Percentiles rank a stretch among this genome's conserved stretches.
Conservation (phyloP, 2,888 invertebrate species). For the Meiosimyza decipiens region DNA sequence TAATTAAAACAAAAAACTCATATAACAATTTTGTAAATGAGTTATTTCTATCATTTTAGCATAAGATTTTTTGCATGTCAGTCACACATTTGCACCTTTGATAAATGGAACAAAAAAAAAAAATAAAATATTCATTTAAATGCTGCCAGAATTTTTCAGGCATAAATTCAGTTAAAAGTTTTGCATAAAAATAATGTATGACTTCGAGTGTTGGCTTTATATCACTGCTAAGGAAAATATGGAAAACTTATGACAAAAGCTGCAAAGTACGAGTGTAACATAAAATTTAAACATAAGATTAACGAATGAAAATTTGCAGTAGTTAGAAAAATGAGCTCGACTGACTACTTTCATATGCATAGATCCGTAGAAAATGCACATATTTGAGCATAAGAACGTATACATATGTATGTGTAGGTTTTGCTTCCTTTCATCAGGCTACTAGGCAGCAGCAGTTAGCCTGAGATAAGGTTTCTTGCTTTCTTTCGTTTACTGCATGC, state of each 20-base stretch:
- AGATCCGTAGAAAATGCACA: no score
- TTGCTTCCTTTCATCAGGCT: no score
- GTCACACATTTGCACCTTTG: conserved; percentile 19
- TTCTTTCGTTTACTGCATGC: neutral
- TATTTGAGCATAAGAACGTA: no score
- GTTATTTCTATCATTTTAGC: neutral
- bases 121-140: conserved; percentile 11
- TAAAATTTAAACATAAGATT: no score
- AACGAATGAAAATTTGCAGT: no score
- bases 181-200: conserved; percentile 6
- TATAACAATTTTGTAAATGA: conserved; percentile 9
- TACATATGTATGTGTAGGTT: no score
- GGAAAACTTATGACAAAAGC: neutral
- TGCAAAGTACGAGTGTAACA: no score
- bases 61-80: conserved; percentile 4
- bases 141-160: neutral
- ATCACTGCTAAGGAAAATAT: neutral
- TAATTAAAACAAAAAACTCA: conserved; percentile 12
- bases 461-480: neutral
- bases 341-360: no score
- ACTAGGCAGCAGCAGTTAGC: no score
- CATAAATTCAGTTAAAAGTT: conserved; percentile 24
- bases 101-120: neutral
- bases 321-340: no score
- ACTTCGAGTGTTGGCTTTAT: neutral